A percentile compares a stretch with the other conserved stretches of the same genome.
Evolutionary conservation across 2,888 invertebrate genomes (phyloP).

Genomic region (Ichneumoninae sp.): DNA sequence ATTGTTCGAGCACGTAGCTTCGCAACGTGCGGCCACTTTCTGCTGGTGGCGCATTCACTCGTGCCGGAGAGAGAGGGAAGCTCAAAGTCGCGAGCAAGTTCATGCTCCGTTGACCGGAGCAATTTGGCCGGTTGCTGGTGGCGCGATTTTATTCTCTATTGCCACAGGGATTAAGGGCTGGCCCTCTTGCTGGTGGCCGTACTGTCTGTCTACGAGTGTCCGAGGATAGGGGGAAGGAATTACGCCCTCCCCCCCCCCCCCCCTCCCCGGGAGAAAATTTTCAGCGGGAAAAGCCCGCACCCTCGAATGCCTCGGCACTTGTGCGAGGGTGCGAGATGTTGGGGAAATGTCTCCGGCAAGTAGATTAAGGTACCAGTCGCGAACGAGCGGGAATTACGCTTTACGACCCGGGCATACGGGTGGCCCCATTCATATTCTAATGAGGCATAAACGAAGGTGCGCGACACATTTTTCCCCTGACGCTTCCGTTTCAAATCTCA

Average conservation of each 20-base stretch:
- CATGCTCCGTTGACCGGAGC: constrained; percentile 20
- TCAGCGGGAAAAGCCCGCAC: constrained; percentile 51
- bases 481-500: not conserved
- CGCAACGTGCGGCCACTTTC: constrained; percentile 57
- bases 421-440: constrained; percentile 24
- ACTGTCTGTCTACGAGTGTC: constrained; percentile 68
- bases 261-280: not conserved
- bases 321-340: constrained; percentile 33
- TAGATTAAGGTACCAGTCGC: constrained; percentile 48
- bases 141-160: constrained; percentile 62
- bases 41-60: constrained; percentile 74
- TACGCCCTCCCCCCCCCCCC: constrained; percentile 7
- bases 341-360: constrained; percentile 25
- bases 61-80: not conserved
- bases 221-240: constrained; percentile 59
- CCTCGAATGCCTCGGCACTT: constrained; percentile 44
- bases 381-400: constrained; percentile 26
- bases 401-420: constrained; percentile 20
- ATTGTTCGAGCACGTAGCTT: constrained; percentile 61
- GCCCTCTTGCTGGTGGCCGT: constrained; percentile 71
- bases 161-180: constrained; percentile 33
- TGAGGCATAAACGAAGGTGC: constrained; percentile 35
- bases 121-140: constrained; percentile 64
- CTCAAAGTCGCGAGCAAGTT: constrained; percentile 31
- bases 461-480: constrained; percentile 19